Evolutionary conservation across 2,113 vertebrate genomes (phyloP), one percentile per base, ranked within the genome.

Genomic region (Mormoops blainvillei): DNA sequence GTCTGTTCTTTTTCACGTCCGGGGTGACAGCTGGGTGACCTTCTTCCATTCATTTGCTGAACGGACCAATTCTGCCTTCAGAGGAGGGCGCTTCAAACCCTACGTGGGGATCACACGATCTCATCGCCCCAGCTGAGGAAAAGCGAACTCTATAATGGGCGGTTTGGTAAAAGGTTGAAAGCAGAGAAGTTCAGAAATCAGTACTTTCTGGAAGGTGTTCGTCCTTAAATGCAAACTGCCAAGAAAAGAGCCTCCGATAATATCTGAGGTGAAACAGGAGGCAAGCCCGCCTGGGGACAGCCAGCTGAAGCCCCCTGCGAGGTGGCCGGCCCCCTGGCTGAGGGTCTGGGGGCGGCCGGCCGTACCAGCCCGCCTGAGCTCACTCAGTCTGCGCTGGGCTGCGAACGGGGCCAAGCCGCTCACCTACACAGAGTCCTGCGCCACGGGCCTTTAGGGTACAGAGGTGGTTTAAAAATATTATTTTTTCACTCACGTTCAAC

Each of bases 371-470:
- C 14, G 14, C 89, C 97, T 94, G 19, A 45, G 91, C 96, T 95
- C 43, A 0, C 91, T 95, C 89, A 7, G 43, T 33, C 94, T 43
- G 0, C 96, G 95, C 89, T 98, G 70, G 10, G 92, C 97, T 97
- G 97, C 94, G 98, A 97, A 97, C 96, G 98, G 98, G 98, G 96
- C 96, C 94, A 94, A 97, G 98, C 91, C 97, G 95, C 97, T 94
- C 94, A 89, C 82, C 77, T 94, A 95, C 96, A 97, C 95, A 96
- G 97, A 97, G 76, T 52, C 19, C 41, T 78, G 5, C 90, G 95
- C 96, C 91, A 95, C 77, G 89, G 87, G 97, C 96, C 98, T 97
- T 97, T 93, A 94, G 93, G 97, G 96, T 93, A 97, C 94, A 76
- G 95, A 96, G 91, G 56, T 33, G 13, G 77, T 73, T 98, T 97